Evolutionary conservation across 1,140 invertebrate genomes (phyloP), one percentile per base, ranked within the genome.

Genomic region (Anastrepha obliqua): DNA sequence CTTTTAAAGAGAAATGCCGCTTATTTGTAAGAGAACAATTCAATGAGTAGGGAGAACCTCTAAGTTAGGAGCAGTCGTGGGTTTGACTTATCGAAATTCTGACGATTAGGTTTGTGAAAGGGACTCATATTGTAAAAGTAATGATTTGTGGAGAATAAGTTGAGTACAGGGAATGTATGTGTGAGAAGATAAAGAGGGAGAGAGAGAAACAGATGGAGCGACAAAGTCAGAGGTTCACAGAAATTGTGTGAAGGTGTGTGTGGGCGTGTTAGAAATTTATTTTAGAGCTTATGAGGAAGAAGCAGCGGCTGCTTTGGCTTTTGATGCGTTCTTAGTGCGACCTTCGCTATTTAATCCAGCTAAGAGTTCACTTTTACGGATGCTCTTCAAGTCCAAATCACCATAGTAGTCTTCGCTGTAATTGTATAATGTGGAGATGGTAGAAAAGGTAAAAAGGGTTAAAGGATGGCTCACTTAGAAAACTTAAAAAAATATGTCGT

Each of bases 381-480:
- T 97, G 94, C 96, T 96, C 95, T 98, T 98, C 94, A 98, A 94
- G 94, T 98, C 97, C 95, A 98, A 94, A 94, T 98, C 97, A 90
- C 98, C 98, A 92, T 98, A 98, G 95, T 98, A 98, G 95, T 98
- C 97, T 95, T 98, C 97, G 95, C 98, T 98, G 95, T 94, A 94
- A 95, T 95, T 91, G 92, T 94, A 91, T 90, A 91, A 90, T 81
- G 74, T 81, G 91, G 90, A 92, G 55, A 60, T 86, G 85, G 58
- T 86, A 86, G 59, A 86, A 29, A 85, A 92, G 89, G 89, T 89
- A 89, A 89, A 91, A 90, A 44, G 74, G 90, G 90, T 87, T 87
- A 87, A 58, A 86, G 86, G 86, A 87, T 86, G 20, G 29, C 44
- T 55, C 64, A 44, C 39, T 6, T 13, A 51, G 74, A 20, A 81